Conservation (phyloP, 2,113 vertebrate genomes). For the Laticauda laticaudata region DNA sequence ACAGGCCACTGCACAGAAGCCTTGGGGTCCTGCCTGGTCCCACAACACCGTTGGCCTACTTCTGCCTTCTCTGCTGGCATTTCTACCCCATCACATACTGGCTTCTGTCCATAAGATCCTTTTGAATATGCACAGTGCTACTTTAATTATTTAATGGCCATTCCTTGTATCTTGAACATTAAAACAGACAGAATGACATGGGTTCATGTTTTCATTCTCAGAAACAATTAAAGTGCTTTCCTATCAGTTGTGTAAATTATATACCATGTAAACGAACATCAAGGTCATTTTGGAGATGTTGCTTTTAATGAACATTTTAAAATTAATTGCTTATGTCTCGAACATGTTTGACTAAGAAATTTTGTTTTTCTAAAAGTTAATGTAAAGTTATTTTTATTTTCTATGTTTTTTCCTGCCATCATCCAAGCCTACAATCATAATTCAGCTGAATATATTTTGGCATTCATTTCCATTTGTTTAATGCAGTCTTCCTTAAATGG, state of each 20-base stretch:
- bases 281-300: not conserved
- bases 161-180: not conserved
- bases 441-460: not conserved
- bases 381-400: not conserved
- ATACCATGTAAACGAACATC: not conserved
- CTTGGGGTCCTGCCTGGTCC: not conserved
- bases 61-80: not conserved
- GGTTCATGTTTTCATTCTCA: not conserved
- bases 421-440: not conserved
- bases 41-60: not conserved
- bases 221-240: not conserved
- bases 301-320: not conserved
- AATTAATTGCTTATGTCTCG: conserved; percentile 7
- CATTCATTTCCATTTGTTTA: conserved; percentile 2
- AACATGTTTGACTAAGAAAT: not conserved
- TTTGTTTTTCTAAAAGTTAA: conserved; percentile 25
- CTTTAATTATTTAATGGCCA: not conserved
- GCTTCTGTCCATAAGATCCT: not conserved
- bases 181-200: not conserved
- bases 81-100: not conserved
- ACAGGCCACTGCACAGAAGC: not conserved
- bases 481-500: conserved; percentile 7
- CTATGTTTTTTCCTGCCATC: not conserved
- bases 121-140: too few species aligned
- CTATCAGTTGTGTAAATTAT: not conserved